Evolutionary conservation across 2,113 vertebrate species (phyloP).

Genomic region (Pangasianodon hypophthalmus): DNA sequence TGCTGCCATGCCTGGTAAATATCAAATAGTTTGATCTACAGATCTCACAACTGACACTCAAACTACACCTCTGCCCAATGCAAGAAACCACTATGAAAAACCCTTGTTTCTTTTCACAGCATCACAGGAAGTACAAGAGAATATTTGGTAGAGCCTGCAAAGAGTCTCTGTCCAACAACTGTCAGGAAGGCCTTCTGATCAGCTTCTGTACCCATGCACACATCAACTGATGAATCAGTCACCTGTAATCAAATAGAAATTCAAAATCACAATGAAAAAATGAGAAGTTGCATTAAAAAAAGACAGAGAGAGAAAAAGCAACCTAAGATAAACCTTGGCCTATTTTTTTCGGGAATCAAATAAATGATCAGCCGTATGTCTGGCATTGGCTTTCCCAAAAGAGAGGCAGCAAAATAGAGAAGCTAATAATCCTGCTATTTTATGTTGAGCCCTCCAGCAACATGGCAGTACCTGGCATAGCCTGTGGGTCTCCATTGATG

Average conservation of each 20-base stretch:
- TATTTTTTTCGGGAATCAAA: constrained; percentile 29
- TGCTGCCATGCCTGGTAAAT: neutral
- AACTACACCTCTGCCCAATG: neutral
- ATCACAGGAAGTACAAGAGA: constrained; percentile 1
- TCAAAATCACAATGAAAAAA: constrained; percentile 16
- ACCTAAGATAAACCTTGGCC: constrained; percentile 25
- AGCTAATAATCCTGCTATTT: constrained; percentile 48
- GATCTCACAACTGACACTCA: neutral
- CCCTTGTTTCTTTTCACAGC: neutral
- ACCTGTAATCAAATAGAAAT: constrained; percentile 28
- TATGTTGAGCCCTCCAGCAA: constrained; percentile 49
- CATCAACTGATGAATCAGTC: constrained; percentile 9
- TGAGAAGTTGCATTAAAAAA: neutral
- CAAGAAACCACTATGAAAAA: neutral
- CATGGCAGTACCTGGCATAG: constrained; percentile 57
- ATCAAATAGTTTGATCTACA: neutral
- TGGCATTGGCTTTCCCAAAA: constrained; percentile 39
- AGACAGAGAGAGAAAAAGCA: neutral
- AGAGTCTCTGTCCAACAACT: constrained; percentile 16
- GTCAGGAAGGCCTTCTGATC: constrained; percentile 31
- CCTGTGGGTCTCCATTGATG: constrained; percentile 58
- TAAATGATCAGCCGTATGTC: constrained; percentile 32
- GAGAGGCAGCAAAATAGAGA: constrained; percentile 41
- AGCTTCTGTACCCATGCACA: constrained; percentile 8
- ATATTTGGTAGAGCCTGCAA: constrained; percentile 24